Conservation (phyloP, 2,797 vertebrate species). For the Chelmon rostratus region DNA sequence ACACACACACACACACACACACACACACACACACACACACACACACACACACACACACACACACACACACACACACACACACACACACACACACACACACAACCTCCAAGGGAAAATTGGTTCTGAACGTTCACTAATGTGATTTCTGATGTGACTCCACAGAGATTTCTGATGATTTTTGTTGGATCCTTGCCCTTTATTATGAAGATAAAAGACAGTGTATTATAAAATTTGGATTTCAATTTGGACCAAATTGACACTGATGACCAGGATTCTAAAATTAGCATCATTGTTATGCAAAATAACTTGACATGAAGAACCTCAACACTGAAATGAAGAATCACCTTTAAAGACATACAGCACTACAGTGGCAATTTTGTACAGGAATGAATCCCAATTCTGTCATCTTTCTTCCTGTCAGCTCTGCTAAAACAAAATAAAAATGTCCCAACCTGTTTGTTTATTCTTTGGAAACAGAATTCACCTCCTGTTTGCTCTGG, state of each 20-base stretch:
- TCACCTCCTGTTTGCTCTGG: conserved; percentile 8
- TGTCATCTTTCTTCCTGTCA: conserved; percentile 17
- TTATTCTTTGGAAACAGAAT: conserved; percentile 28
- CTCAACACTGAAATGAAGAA: conserved; percentile 29
- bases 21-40: not conserved
- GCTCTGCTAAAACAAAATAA: conserved; percentile 20
- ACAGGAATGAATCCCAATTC: not conserved
- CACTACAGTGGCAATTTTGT: conserved; percentile 18
- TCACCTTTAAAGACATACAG: conserved; percentile 46
- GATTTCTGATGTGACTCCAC: conserved; percentile 44
- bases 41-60: too few species aligned
- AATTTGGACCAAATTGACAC: conserved; percentile 55
- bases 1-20: conserved; percentile 10
- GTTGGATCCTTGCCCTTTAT: conserved; percentile 29
- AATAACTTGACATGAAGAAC: conserved; percentile 45
- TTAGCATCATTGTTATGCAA: conserved; percentile 64
- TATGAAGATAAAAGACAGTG: conserved; percentile 24
- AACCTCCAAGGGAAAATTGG: not conserved
- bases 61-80: too few species aligned
- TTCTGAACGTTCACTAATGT: conserved; percentile 27
- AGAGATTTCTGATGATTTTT: conserved; percentile 28
- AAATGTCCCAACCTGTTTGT: conserved; percentile 14
- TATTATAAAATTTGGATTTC: conserved; percentile 44
- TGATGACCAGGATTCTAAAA: conserved; percentile 59
- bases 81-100: too few species aligned